A percentile compares a stretch with the other conserved stretches of the same genome.
These are phyloP conservation scores for Raja brachyura DNA, from an alignment of 2,113 vertebrate genomes.

Conservation along the genomic window DNA sequence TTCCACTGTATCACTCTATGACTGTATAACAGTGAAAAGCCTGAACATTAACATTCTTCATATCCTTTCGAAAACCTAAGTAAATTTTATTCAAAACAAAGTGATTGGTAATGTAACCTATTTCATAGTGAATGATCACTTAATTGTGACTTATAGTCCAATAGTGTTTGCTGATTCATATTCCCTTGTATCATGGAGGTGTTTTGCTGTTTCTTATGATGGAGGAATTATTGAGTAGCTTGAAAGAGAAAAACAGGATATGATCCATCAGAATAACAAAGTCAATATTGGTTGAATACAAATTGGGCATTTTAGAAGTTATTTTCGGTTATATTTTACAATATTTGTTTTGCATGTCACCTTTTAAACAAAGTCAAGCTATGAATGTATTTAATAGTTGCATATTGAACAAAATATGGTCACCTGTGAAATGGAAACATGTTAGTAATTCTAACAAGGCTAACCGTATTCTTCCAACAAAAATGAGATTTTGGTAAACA, in stretches of 20 bases:
- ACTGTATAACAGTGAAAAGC: no score
- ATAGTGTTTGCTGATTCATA: not conserved
- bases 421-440: not conserved
- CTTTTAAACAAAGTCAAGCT: no score
- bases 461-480: not conserved
- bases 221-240: not conserved
- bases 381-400: not conserved
- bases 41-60: not conserved
- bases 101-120: not conserved
- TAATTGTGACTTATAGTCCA: not conserved
- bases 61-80: not conserved
- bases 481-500: not conserved
- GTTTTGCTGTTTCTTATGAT: not conserved
- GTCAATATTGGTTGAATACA: not conserved
- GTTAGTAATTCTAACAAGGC: not conserved
- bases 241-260: not conserved
- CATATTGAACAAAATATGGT: not conserved
- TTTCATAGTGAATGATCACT: not conserved
- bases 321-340: not conserved
- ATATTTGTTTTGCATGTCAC: not conserved
- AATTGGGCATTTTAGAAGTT: not conserved
- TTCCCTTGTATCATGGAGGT: not conserved
- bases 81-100: constrained; percentile 4
- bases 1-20: no score
- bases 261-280: not conserved